phyloP scores from a whole-genome alignment of 2,888 invertebrate species.

The Lutraria lutraria region DNA sequence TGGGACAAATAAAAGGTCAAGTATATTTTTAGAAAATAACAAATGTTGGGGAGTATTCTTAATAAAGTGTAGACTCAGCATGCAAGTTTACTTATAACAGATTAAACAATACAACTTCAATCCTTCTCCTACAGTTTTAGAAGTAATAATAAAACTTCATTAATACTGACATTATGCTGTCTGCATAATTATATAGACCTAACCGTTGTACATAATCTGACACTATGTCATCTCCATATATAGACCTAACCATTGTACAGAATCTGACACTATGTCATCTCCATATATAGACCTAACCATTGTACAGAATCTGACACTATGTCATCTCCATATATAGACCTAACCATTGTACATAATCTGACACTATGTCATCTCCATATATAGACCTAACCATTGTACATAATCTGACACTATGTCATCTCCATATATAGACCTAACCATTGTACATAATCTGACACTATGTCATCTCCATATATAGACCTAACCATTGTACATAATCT shows the following conservation, averaged over 20 bases:
- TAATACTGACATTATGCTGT: neutral
- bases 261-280: neutral
- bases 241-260: neutral
- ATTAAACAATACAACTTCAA: neutral
- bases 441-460: neutral
- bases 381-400: neutral
- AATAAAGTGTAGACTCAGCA: neutral
- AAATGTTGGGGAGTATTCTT: no score
- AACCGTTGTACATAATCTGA: neutral
- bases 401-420: neutral
- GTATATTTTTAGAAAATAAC: no score
- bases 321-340: slow-evolving; percentile 1
- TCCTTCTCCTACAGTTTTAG: neutral
- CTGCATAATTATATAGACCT: slow-evolving; percentile 17
- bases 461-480: slow-evolving; percentile 2
- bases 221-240: slow-evolving; percentile 1
- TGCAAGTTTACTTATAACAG: no score
- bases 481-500: neutral
- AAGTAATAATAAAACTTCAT: slow-evolving; percentile 10
- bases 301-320: neutral
- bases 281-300: neutral
- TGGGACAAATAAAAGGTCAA: no score
- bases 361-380: neutral
- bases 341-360: neutral
- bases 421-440: neutral